Conservation (phyloP, 2,797 vertebrate genomes). For the Gymnothorax javanicus region DNA sequence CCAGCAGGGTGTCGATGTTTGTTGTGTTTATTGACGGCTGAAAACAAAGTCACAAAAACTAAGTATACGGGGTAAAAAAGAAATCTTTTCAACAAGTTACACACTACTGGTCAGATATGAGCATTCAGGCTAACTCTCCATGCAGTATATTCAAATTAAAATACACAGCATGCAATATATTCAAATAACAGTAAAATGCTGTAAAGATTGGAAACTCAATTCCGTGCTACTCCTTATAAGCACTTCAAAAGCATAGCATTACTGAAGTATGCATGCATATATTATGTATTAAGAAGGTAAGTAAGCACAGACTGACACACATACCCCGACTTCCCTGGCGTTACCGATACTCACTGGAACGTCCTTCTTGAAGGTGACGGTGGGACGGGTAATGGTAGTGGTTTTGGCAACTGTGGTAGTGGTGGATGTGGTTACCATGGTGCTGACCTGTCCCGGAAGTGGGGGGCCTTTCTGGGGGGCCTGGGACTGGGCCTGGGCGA, state of each 20-base stretch:
- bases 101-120: neutral
- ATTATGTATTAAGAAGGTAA: constrained; percentile 4
- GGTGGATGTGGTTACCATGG: constrained; percentile 92
- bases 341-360: constrained; percentile 84
- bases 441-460: constrained; percentile 88
- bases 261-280: neutral
- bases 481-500: constrained; percentile 91
- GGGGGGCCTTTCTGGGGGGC: constrained; percentile 84
- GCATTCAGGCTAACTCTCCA: constrained; percentile 12
- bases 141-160: neutral
- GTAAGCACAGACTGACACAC: constrained; percentile 23
- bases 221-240: neutral
- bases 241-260: neutral
- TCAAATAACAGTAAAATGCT: neutral
- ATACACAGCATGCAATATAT: neutral
- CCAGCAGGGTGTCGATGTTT: constrained; percentile 97
- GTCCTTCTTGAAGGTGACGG: constrained; percentile 97
- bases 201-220: neutral
- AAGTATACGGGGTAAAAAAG: neutral
- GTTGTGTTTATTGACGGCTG: constrained; percentile 99
- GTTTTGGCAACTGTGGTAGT: constrained; percentile 93
- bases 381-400: constrained; percentile 91
- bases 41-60: constrained; percentile 11
- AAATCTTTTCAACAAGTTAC: neutral
- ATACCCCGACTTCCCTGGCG: constrained; percentile 27